Percentiles rank a stretch among this genome's conserved stretches.
Evolutionary conservation across 2,797 vertebrate species (phyloP).

Genomic region (Pseudochromis fuscus): DNA sequence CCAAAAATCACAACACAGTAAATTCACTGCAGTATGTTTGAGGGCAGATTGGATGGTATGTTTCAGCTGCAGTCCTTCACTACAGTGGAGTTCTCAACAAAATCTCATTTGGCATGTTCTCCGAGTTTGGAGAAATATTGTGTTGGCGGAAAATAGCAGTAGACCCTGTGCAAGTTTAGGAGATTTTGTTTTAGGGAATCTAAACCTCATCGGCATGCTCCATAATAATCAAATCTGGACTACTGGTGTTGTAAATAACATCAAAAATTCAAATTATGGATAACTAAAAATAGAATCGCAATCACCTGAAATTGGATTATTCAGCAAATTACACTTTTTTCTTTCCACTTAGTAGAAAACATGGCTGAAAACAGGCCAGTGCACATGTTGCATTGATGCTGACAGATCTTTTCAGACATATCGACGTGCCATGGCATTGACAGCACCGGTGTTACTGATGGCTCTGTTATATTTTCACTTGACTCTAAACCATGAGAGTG

Average conservation of each 20-base stretch:
- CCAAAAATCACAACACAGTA: background rate
- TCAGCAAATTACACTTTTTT: too few relatives aligned
- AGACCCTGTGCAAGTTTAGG: background rate
- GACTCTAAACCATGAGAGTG: background rate
- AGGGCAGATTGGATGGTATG: background rate
- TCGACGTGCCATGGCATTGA: too few relatives aligned
- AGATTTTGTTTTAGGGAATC: background rate
- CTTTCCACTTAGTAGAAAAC: too few relatives aligned
- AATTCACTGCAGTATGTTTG: background rate
- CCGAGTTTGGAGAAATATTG: background rate
- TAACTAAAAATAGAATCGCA: too few relatives aligned
- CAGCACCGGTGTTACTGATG: too few relatives aligned
- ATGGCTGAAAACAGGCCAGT: too few relatives aligned
- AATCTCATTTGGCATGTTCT: background rate
- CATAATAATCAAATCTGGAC: constrained; percentile 1
- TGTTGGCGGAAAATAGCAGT: background rate
- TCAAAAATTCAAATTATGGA: too few relatives aligned
- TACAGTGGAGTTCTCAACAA: background rate
- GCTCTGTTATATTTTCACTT: background rate
- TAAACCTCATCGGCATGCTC: background rate
- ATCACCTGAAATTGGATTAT: too few relatives aligned
- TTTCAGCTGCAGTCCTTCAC: constrained; percentile 1
- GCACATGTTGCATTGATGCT: background rate
- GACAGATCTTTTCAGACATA: too few relatives aligned
- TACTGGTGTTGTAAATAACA: background rate